A percentile compares a stretch with the other conserved stretches of the same genome.
These are phyloP conservation scores for Rhabdomys pumilio DNA, from an alignment of 2,797 vertebrate species.

Conservation along the genomic window DNA sequence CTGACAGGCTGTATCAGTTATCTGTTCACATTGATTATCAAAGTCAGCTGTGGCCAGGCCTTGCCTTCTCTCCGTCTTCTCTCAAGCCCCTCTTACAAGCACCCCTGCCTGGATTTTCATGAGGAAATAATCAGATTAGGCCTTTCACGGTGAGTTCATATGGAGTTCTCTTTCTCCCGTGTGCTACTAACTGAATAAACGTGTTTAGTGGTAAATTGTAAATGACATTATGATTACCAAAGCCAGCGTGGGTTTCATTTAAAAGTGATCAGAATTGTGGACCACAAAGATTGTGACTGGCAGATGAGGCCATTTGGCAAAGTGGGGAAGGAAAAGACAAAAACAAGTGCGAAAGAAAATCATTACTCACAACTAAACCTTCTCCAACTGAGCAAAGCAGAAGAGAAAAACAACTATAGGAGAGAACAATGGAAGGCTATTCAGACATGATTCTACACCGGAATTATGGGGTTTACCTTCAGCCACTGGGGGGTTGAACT, in stretches of 20 bases:
- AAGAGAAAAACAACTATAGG: constrained; percentile 66
- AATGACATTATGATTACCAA: constrained; percentile 94
- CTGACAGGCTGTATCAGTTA: constrained; percentile 88
- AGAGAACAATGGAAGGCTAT: constrained; percentile 58
- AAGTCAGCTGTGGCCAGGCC: constrained; percentile 91
- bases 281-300: constrained; percentile 91
- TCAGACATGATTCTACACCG: constrained; percentile 42
- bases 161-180: constrained; percentile 92
- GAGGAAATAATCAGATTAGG: constrained; percentile 94
- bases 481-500: background rate
- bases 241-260: constrained; percentile 93
- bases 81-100: constrained; percentile 91
- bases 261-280: constrained; percentile 91
- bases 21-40: constrained; percentile 91
- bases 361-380: constrained; percentile 70
- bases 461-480: background rate
- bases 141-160: constrained; percentile 92
- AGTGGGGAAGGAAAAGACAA: constrained; percentile 74
- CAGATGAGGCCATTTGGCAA: constrained; percentile 88
- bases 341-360: constrained; percentile 76
- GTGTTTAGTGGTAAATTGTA: constrained; percentile 93
- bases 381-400: constrained; percentile 46
- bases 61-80: constrained; percentile 86
- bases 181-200: constrained; percentile 93
- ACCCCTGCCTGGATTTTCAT: constrained; percentile 93